phyloP scores from a whole-genome alignment of 2,113 vertebrate genomes.

The Pseudopipra pipra region DNA sequence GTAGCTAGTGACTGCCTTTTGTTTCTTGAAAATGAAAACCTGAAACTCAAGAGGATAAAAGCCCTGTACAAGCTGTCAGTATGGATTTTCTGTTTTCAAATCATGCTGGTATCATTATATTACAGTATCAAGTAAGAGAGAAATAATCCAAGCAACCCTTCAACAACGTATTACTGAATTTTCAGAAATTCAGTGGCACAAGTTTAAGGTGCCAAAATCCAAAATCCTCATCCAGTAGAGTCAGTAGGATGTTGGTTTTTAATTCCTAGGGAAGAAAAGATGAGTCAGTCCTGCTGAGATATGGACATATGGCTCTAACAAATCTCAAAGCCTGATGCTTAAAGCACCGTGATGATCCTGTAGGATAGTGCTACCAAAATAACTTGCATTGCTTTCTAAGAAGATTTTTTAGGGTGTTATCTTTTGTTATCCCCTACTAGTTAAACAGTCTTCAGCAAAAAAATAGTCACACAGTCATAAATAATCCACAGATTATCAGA shows the following conservation, averaged over 20 bases:
- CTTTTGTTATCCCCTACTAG: not conserved
- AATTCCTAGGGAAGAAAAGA: constrained; percentile 16
- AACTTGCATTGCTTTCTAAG: not conserved
- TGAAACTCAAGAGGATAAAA: constrained; percentile 11
- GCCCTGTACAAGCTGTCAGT: not conserved
- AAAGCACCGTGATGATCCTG: not conserved
- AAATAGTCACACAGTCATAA: not conserved
- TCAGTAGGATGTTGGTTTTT: not conserved
- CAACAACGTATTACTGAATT: not conserved
- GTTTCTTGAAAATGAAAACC: not conserved
- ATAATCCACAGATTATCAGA: not conserved
- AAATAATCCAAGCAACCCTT: constrained; percentile 14
- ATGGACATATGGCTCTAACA: constrained; percentile 35
- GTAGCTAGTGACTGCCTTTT: not conserved
- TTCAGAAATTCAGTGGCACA: not conserved
- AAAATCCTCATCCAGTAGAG: not conserved
- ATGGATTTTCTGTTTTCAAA: not conserved
- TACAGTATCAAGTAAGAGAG: not conserved
- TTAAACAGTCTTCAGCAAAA: not conserved
- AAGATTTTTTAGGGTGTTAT: not conserved
- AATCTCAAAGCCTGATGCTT: constrained; percentile 6
- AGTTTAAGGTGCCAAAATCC: not conserved
- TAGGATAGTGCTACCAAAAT: not conserved
- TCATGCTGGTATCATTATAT: not conserved
- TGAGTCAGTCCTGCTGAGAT: constrained; percentile 46